phyloP scores from a whole-genome alignment of 2,888 invertebrate species.

The Apantesis nais region DNA sequence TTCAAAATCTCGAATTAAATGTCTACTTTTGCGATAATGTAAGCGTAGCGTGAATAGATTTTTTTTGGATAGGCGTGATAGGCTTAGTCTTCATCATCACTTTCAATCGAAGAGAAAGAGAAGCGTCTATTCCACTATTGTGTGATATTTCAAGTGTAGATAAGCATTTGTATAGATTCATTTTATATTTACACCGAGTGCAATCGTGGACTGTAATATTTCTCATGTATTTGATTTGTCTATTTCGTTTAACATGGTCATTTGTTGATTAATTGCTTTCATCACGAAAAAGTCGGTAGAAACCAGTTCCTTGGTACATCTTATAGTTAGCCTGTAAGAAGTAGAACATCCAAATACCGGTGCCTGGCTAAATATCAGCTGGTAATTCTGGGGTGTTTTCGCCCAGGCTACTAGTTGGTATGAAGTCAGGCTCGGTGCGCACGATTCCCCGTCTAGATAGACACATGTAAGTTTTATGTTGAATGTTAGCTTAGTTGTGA shows the following conservation, averaged over 20 bases:
- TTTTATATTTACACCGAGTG: neutral
- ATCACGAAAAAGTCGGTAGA: neutral
- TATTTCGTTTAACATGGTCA: neutral
- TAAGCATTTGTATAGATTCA: neutral
- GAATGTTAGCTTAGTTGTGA: conserved; percentile 47
- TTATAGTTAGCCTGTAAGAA: conserved; percentile 29
- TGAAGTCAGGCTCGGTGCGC: conserved; percentile 77
- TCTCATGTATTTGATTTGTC: neutral
- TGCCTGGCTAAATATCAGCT: conserved; percentile 96
- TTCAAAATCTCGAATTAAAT: neutral
- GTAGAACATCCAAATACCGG: conserved; percentile 44
- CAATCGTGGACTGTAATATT: neutral
- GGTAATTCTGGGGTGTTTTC: conserved; percentile 96
- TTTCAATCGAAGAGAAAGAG: neutral
- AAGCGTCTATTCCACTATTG: too few species aligned
- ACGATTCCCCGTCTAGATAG: conserved; percentile 51
- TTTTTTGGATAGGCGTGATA: neutral
- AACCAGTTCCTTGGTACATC: conserved; percentile 20
- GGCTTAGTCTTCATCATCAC: neutral
- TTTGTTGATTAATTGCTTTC: neutral
- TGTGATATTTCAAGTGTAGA: neutral
- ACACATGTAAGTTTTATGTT: conserved; percentile 73
- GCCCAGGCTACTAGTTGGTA: conserved; percentile 96
- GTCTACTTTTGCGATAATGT: too few species aligned
- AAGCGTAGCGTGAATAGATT: too few species aligned